A percentile compares a stretch with the other conserved stretches of the same genome.
Evolutionary conservation across 2,797 vertebrate genomes (phyloP).

Genomic region (Anabacerthia variegaticeps): DNA sequence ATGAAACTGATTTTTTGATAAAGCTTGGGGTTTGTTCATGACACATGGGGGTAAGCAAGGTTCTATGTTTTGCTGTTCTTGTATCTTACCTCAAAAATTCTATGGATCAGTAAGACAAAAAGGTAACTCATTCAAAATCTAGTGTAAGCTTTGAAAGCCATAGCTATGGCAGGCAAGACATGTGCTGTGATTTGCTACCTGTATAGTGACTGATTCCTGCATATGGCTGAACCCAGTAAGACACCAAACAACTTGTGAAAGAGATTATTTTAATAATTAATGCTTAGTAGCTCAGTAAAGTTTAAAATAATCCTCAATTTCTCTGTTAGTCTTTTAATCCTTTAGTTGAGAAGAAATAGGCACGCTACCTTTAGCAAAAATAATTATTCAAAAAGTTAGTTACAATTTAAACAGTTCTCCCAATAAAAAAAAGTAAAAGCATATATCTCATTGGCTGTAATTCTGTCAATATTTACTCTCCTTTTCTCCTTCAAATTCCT

Average conservation of each 20-base stretch:
- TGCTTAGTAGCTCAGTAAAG: not conserved
- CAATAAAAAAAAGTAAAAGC: not conserved
- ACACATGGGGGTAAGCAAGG: not conserved
- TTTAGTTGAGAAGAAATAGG: not conserved
- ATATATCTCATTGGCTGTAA: not conserved
- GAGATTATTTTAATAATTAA: not conserved
- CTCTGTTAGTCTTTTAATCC: not conserved
- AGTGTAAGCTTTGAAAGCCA: not conserved
- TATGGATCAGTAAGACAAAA: not conserved
- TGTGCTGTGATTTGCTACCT: not conserved
- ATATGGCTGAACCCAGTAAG: not conserved
- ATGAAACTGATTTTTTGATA: not conserved
- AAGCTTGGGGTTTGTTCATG: not conserved
- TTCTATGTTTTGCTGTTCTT: not conserved
- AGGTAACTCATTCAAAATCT: not conserved
- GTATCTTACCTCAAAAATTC: not conserved
- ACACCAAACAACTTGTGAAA: not conserved
- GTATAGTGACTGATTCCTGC: not conserved
- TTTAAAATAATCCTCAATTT: not conserved
- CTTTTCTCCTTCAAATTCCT: not conserved
- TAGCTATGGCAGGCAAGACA: not conserved
- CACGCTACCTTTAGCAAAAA: not conserved
- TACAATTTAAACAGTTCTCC: not conserved
- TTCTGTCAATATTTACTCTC: not conserved
- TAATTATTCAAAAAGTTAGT: not conserved